Conservation (phyloP, 2,888 invertebrate genomes). For the Leptopilina drosophilae region DNA sequence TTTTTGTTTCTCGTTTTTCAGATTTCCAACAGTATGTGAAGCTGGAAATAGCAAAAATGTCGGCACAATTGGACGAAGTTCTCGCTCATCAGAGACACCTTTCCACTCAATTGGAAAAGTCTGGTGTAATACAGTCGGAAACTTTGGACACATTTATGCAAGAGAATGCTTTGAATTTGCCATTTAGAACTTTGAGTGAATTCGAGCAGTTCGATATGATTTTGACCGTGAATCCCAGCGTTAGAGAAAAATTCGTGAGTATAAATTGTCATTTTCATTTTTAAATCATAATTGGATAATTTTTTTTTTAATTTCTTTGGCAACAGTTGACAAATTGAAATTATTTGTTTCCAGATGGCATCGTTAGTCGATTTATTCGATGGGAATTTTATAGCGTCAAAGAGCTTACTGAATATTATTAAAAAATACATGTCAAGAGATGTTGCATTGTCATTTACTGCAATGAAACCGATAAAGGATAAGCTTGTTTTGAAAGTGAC, state of each 20-base stretch:
- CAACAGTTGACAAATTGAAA: too few species aligned
- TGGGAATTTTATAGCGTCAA: conserved; percentile 55
- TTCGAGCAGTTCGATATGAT: conserved; percentile 36
- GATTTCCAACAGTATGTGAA: conserved; percentile 20
- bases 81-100: conserved; percentile 25
- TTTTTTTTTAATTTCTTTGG: too few species aligned
- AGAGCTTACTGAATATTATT: conserved; percentile 59
- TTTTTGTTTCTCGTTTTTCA: conserved; percentile 1
- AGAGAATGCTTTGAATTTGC: conserved; percentile 26
- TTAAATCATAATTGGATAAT: too few species aligned
- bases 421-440: conserved; percentile 58
- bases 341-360: conserved; percentile 49
- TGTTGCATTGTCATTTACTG: conserved; percentile 56
- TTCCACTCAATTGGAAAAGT: conserved; percentile 22
- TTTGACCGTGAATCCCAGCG: conserved; percentile 19
- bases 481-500: conserved; percentile 32
- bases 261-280: background rate
- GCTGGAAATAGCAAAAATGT: conserved; percentile 25
- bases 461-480: conserved; percentile 40
- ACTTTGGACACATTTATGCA: conserved; percentile 24
- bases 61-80: conserved; percentile 31
- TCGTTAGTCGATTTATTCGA: conserved; percentile 45
- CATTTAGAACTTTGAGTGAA: conserved; percentile 23
- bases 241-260: conserved; percentile 39
- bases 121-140: conserved; percentile 27